A percentile compares a stretch with the other conserved stretches of the same genome.
These are phyloP conservation scores for Sycophaga agraensis DNA, from an alignment of 1,140 invertebrate species.

Conservation along the genomic window DNA sequence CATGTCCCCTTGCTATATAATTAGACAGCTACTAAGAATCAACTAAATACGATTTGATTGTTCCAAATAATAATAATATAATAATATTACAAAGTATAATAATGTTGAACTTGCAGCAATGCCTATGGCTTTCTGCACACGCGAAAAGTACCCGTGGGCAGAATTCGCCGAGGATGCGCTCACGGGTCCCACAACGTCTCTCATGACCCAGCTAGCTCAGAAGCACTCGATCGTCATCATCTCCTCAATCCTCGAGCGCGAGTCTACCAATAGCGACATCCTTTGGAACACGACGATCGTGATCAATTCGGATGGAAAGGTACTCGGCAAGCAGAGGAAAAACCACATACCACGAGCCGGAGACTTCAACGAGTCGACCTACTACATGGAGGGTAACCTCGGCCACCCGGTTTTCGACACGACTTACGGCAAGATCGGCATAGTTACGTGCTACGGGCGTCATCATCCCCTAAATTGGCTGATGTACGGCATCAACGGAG, in stretches of 20 bases:
- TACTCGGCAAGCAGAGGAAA: slow-evolving; percentile 94
- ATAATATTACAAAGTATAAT: neutral
- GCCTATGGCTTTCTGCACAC: slow-evolving; percentile 98
- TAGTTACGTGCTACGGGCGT: slow-evolving; percentile 98
- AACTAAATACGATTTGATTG: too few species aligned
- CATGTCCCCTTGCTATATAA: too few species aligned
- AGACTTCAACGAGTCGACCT: slow-evolving; percentile 99
- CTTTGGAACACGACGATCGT: slow-evolving; percentile 98
- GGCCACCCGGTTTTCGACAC: slow-evolving; percentile 94
- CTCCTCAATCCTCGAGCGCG: slow-evolving; percentile 93
- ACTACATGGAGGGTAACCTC: slow-evolving; percentile 95
- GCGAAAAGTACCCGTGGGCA: slow-evolving; percentile 95
- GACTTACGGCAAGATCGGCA: slow-evolving; percentile 82
- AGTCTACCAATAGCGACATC: slow-evolving; percentile 80
- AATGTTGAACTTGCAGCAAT: slow-evolving; percentile 69
- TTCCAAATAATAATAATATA: too few species aligned
- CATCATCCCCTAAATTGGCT: slow-evolving; percentile 98
- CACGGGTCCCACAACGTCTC: slow-evolving; percentile 81
- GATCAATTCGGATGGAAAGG: slow-evolving; percentile 82
- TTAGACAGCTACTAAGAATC: too few species aligned
- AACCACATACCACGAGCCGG: slow-evolving; percentile 98
- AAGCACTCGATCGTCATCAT: slow-evolving; percentile 94
- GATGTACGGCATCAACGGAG: slow-evolving; percentile 95
- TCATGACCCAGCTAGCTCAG: slow-evolving; percentile 79
- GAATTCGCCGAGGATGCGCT: slow-evolving; percentile 94